Evolutionary conservation across 2,113 vertebrate species (phyloP).

Genomic region (Oryzias woworae): DNA sequence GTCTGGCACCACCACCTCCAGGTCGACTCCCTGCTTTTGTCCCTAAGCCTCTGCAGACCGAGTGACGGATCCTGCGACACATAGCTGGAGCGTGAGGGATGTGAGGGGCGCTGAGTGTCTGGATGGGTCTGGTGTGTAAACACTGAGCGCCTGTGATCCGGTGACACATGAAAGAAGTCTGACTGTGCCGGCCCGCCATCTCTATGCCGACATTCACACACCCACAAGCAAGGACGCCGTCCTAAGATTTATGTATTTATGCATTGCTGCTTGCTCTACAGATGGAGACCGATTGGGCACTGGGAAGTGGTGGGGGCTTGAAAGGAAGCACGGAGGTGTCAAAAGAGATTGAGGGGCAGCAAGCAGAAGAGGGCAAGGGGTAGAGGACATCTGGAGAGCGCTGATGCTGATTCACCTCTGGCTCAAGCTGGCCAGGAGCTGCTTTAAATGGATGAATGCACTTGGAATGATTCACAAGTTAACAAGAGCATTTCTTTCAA

Average conservation of each 20-base stretch:
- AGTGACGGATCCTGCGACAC: constrained; percentile 52
- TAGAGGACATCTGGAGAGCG: constrained; percentile 67
- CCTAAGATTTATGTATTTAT: constrained; percentile 81
- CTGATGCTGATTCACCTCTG: constrained; percentile 44
- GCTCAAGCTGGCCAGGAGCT: constrained; percentile 2
- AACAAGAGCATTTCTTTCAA: too few species aligned
- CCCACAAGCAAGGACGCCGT: constrained; percentile 32
- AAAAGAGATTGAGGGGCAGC: constrained; percentile 43
- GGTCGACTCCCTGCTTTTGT: constrained; percentile 52
- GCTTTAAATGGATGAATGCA: neutral
- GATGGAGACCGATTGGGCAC: constrained; percentile 56
- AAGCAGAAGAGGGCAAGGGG: constrained; percentile 12
- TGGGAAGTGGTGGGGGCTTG: constrained; percentile 4
- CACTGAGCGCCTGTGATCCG: constrained; percentile 65
- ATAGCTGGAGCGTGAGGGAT: constrained; percentile 6
- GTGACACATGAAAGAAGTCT: constrained; percentile 71
- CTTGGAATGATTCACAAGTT: neutral
- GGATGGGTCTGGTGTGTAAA: constrained; percentile 65
- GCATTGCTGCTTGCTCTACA: constrained; percentile 52
- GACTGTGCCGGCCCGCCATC: constrained; percentile 50
- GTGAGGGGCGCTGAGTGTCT: constrained; percentile 29
- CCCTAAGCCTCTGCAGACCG: constrained; percentile 33
- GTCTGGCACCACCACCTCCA: constrained; percentile 69
- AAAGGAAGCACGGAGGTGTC: constrained; percentile 37
- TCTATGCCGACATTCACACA: constrained; percentile 51